phyloP scores from a whole-genome alignment of 2,797 vertebrate genomes.

The Rhabdophis nuchalis region DNA sequence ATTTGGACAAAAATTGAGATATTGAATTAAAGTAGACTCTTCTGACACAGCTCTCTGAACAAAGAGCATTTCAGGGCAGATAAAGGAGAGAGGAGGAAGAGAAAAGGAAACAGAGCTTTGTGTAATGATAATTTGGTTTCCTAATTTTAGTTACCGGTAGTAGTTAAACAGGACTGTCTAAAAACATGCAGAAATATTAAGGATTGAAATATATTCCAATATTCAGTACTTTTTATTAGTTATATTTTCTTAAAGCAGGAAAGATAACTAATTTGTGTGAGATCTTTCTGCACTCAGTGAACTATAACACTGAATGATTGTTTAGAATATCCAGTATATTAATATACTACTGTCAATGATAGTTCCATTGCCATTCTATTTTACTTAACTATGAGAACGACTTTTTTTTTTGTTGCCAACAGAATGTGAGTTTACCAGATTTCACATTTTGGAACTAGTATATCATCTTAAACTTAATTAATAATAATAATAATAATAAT shows the following conservation, averaged over 20 bases:
- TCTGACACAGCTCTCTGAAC: background rate
- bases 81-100: background rate
- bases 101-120: background rate
- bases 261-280: background rate
- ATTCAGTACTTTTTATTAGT: background rate
- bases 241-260: background rate
- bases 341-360: background rate
- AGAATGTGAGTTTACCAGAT: background rate
- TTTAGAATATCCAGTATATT: background rate
- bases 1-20: background rate
- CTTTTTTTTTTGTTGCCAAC: background rate
- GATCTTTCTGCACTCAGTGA: background rate
- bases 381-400: background rate
- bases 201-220: background rate
- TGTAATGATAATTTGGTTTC: background rate
- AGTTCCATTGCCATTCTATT: background rate
- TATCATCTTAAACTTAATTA: background rate
- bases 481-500: too few species aligned
- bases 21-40: background rate
- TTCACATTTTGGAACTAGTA: background rate
- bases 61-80: background rate
- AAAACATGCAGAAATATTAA: background rate
- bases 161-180: background rate
- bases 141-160: background rate
- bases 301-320: background rate